Percentiles rank a stretch among this genome's conserved stretches.
These are phyloP conservation scores for Ladona fulva DNA, from an alignment of 1,140 invertebrate genomes.

Conservation along the genomic window DNA sequence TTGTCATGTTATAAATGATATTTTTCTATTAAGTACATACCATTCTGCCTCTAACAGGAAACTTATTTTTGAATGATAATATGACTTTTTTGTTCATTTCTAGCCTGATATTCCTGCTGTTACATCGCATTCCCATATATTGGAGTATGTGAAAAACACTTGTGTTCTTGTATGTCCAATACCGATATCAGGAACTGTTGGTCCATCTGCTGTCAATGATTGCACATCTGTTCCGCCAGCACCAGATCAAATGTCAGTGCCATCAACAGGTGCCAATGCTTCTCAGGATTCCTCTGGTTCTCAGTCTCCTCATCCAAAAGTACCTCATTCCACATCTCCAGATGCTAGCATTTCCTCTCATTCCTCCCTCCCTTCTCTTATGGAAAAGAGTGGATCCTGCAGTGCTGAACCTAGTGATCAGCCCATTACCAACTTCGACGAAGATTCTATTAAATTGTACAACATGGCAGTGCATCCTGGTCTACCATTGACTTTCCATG, in stretches of 20 bases:
- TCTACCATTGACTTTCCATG: not conserved
- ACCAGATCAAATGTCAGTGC: not conserved
- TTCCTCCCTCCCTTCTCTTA: not conserved
- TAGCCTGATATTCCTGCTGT: not conserved
- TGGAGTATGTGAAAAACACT: not conserved
- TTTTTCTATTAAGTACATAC: too few relatives aligned
- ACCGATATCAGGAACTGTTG: not conserved
- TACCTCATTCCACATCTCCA: not conserved
- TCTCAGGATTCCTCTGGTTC: not conserved
- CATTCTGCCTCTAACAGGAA: too few relatives aligned
- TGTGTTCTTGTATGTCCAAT: not conserved
- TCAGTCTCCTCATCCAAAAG: not conserved
- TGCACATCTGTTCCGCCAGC: not conserved
- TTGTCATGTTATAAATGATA: too few relatives aligned
- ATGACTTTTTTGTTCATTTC: not conserved
- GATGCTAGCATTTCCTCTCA: not conserved
- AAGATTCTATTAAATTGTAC: not conserved
- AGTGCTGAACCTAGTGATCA: not conserved
- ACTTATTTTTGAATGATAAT: too few relatives aligned
- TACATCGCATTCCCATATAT: not conserved
- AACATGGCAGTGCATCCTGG: not conserved
- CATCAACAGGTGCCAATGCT: not conserved
- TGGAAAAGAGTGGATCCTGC: not conserved
- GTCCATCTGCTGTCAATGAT: not conserved
- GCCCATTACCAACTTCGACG: not conserved